Base-by-base conservation (phyloP, 2,888 invertebrate genomes). In the Camptogramma bilineatum region DNA sequence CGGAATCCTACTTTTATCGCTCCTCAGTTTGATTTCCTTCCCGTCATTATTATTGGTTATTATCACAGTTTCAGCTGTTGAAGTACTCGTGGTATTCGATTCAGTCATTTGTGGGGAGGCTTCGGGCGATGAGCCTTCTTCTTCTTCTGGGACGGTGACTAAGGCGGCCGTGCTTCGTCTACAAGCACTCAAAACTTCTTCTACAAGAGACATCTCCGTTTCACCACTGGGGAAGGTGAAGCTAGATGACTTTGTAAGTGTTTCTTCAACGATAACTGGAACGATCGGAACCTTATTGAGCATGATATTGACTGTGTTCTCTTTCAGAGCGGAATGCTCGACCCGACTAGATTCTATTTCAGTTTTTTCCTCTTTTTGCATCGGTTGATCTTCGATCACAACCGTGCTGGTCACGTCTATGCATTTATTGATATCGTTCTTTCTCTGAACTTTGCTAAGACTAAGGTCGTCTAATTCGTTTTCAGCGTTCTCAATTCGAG, bases 31-130 rank as follows among this genome's bases (percentile, higher is more conserved):
- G 66, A 88, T 82, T 59, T 91, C 90, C 72, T 83, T 86, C 66
- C 76, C 82, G 61, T 91, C 91, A 81, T 85, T 87, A 84, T 91
- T 94, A 90, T 91, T 94, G 87, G 94, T 94, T 88, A 95, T 94
- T 84, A 95, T 95, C 83, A 95, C 94, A 79, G 95, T 96, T 87
- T 96, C 96, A 68, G 96, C 95, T 64, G 96, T 96, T 76, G 96
- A 96, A 62, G 94, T 94, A 84, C 94, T 95, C 63, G 95, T 95
- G 69, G 95, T 95, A 78, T 94, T 91, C 13, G 95, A 95, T 87
- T 95, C 95, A 83, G 94, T 95, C 90, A 94, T 94, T 84, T 94
- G 95, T 52, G 94, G 94, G 4, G 94, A 94, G 70, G 87, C 89
- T 72, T 93, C 93, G 44, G 93, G 91, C 1, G 90, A 91, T 2